A percentile compares a stretch with the other conserved stretches of the same genome.
Conservation (phyloP, 2,888 invertebrate genomes). For the Lochmaea crataegi region DNA sequence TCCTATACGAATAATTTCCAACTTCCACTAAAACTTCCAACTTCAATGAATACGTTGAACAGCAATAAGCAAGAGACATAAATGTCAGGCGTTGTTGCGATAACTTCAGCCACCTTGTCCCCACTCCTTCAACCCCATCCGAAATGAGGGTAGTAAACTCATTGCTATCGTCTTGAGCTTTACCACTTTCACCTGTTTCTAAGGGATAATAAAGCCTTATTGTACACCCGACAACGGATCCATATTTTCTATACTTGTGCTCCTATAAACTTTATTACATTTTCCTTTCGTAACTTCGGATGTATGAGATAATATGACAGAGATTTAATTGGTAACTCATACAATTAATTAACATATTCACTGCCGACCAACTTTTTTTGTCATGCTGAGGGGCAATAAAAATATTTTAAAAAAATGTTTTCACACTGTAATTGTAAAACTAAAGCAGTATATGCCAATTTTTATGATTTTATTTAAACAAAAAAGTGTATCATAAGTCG, state of each 20-base stretch:
- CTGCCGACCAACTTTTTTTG: too few species aligned
- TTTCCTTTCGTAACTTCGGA: neutral
- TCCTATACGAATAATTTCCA: conserved; percentile 1
- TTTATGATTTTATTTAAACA: too few species aligned
- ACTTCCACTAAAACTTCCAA: conserved; percentile 3
- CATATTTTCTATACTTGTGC: conserved; percentile 1
- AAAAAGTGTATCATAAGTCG: too few species aligned
- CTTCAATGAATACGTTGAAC: conserved; percentile 32
- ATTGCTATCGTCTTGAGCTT: conserved; percentile 49
- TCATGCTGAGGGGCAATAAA: too few species aligned
- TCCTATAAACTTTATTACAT: neutral
- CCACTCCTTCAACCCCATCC: conserved; percentile 7
- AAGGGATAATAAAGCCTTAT: conserved; percentile 65
- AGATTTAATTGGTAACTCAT: neutral
- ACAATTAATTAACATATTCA: too few species aligned
- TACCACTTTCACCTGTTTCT: conserved; percentile 64
- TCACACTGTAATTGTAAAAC: too few species aligned
- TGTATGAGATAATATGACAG: neutral
- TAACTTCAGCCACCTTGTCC: conserved; percentile 29
- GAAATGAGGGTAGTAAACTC: conserved; percentile 43
- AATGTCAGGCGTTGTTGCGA: conserved; percentile 34
- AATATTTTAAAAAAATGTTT: too few species aligned
- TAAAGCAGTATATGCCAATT: too few species aligned
- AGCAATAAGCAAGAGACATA: conserved; percentile 29
- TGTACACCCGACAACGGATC: conserved; percentile 53